Evolutionary conservation across 1,140 invertebrate genomes (phyloP).

Genomic region (Drosophila athabasca): DNA sequence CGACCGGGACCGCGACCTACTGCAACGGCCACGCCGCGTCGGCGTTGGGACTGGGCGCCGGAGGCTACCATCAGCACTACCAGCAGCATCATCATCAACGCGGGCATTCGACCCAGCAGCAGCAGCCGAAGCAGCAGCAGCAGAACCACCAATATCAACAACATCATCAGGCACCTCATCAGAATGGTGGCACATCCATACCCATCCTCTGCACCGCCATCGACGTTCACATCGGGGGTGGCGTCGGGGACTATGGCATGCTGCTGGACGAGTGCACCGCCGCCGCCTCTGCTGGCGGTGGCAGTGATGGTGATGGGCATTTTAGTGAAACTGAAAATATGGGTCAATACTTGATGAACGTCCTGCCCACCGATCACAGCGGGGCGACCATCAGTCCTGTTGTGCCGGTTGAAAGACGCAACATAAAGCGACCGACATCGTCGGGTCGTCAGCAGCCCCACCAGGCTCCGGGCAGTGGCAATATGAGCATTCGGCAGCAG

Average conservation of each 20-base stretch:
- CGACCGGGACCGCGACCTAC: slow-evolving; percentile 28
- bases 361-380: slow-evolving; percentile 52
- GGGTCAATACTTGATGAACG: slow-evolving; percentile 83
- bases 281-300: slow-evolving; percentile 39
- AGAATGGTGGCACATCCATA: slow-evolving; percentile 49
- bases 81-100: slow-evolving; percentile 76
- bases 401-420: slow-evolving; percentile 81
- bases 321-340: slow-evolving; percentile 85
- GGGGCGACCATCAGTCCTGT: slow-evolving; percentile 60
- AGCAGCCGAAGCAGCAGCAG: slow-evolving; percentile 18
- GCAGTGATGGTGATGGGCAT: slow-evolving; percentile 83
- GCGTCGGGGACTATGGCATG: slow-evolving; percentile 23
- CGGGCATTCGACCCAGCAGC: slow-evolving; percentile 43
- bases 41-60: slow-evolving; percentile 74
- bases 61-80: slow-evolving; percentile 77
- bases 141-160: slow-evolving; percentile 46
- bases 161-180: slow-evolving; percentile 52
- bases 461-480: slow-evolving; percentile 64
- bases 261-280: slow-evolving; percentile 59
- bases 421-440: slow-evolving; percentile 77
- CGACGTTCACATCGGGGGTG: slow-evolving; percentile 64
- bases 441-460: slow-evolving; percentile 66
- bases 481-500: slow-evolving; percentile 51
- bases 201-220: slow-evolving; percentile 59
- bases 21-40: slow-evolving; percentile 51